These are phyloP conservation scores for Hepsetus odoe DNA, from an alignment of 2,113 vertebrate genomes.

Conservation along the genomic window DNA sequence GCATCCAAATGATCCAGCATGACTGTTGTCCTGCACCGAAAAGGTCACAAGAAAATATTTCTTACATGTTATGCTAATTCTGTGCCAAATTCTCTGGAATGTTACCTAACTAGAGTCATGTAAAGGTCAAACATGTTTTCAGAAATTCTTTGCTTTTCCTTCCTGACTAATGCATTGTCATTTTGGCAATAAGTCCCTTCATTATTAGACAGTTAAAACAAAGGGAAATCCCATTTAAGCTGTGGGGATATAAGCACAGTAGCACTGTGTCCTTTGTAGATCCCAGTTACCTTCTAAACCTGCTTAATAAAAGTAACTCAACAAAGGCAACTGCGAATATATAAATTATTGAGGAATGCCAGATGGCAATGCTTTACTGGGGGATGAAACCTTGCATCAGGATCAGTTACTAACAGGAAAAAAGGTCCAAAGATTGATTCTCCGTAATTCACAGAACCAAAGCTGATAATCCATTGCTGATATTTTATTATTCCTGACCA, in stretches of 20 bases:
- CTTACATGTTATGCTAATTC: conserved; percentile 54
- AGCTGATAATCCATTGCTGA: neutral
- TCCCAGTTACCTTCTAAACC: neutral
- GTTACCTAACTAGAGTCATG: conserved; percentile 44
- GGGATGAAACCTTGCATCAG: neutral
- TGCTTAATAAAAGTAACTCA: neutral
- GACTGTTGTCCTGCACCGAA: conserved; percentile 42
- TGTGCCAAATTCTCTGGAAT: conserved; percentile 48
- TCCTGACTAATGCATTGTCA: conserved; percentile 27
- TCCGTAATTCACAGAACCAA: neutral
- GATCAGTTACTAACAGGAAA: neutral
- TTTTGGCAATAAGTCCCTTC: neutral
- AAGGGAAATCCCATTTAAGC: neutral
- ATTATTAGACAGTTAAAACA: conserved; percentile 14
- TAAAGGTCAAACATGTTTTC: conserved; percentile 66
- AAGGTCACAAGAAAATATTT: conserved; percentile 62
- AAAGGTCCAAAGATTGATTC: neutral
- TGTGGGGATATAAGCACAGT: neutral
- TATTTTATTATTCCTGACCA: conserved; percentile 6
- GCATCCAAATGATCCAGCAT: conserved; percentile 17
- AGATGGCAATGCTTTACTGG: neutral
- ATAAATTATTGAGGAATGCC: neutral
- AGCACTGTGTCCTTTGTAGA: neutral
- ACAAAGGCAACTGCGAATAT: neutral
- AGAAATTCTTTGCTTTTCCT: conserved; percentile 51